A percentile compares a stretch with the other conserved stretches of the same genome.
These are phyloP conservation scores for Tympanuchus pallidicinctus DNA, from an alignment of 2,113 vertebrate genomes.

Conservation along the genomic window DNA sequence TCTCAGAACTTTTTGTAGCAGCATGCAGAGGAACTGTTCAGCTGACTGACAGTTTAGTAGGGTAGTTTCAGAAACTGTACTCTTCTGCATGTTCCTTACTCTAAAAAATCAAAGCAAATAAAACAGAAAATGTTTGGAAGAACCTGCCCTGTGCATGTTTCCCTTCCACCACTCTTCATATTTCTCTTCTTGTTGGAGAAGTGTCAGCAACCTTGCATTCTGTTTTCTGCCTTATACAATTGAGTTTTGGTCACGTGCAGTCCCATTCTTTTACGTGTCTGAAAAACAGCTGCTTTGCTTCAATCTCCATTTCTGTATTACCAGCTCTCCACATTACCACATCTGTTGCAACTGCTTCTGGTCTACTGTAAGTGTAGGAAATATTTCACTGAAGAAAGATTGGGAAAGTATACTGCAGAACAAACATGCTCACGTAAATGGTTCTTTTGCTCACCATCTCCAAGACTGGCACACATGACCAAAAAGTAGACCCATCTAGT, in stretches of 20 bases:
- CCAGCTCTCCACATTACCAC: not conserved
- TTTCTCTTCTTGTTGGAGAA: not conserved
- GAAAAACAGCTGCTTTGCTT: not conserved
- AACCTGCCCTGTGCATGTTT: not conserved
- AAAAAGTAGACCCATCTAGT: not conserved
- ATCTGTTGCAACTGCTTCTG: not conserved
- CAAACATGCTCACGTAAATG: not conserved
- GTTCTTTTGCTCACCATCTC: not conserved
- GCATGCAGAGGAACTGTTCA: not conserved
- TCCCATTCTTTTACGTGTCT: not conserved
- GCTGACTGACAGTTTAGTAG: not conserved
- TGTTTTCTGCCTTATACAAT: not conserved
- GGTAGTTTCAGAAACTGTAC: not conserved
- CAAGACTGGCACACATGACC: not conserved
- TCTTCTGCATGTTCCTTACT: not conserved
- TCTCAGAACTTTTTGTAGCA: not conserved
- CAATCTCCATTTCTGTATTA: not conserved
- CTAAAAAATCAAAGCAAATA: not conserved
- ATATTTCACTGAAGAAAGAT: not conserved
- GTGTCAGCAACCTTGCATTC: not conserved
- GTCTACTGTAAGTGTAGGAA: not conserved
- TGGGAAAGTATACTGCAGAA: not conserved
- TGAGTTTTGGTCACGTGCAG: not conserved
- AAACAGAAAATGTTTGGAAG: not conserved
- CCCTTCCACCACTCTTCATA: not conserved